A percentile compares a stretch with the other conserved stretches of the same genome.
These are phyloP conservation scores for Apteryx owenii DNA, from an alignment of 2,113 vertebrate genomes.

Conservation along the genomic window DNA sequence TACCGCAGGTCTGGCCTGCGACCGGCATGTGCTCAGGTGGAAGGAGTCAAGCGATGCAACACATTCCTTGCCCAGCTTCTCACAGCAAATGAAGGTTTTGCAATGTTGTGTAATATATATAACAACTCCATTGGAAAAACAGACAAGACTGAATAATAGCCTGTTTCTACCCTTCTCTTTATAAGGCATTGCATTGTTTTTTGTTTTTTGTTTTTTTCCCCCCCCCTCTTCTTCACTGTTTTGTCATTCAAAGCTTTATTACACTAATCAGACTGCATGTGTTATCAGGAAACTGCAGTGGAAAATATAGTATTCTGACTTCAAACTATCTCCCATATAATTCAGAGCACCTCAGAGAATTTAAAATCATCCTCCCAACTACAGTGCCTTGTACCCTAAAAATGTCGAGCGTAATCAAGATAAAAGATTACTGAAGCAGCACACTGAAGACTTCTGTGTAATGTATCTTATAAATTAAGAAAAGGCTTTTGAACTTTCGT, in stretches of 20 bases:
- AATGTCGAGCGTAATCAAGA: slow-evolving; percentile 38
- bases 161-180: background rate
- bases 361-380: slow-evolving; percentile 28
- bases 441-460: slow-evolving; percentile 1
- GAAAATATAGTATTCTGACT: background rate
- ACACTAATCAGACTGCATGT: background rate
- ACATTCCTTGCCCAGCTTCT: background rate
- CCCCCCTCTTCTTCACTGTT: background rate
- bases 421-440: slow-evolving; percentile 12
- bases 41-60: background rate
- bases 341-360: slow-evolving; percentile 38
- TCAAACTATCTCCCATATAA: background rate
- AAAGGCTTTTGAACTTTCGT: slow-evolving; percentile 36
- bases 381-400: slow-evolving; percentile 32
- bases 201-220: background rate
- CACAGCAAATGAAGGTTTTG: background rate
- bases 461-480: slow-evolving; percentile 37
- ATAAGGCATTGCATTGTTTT: background rate
- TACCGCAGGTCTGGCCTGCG: background rate
- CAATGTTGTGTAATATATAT: background rate
- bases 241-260: slow-evolving; percentile 1
- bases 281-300: background rate
- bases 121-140: background rate
- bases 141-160: background rate
- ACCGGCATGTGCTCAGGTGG: background rate